These are phyloP conservation scores for Coenonympha glycerion DNA, from an alignment of 2,888 invertebrate species.

Conservation along the genomic window DNA sequence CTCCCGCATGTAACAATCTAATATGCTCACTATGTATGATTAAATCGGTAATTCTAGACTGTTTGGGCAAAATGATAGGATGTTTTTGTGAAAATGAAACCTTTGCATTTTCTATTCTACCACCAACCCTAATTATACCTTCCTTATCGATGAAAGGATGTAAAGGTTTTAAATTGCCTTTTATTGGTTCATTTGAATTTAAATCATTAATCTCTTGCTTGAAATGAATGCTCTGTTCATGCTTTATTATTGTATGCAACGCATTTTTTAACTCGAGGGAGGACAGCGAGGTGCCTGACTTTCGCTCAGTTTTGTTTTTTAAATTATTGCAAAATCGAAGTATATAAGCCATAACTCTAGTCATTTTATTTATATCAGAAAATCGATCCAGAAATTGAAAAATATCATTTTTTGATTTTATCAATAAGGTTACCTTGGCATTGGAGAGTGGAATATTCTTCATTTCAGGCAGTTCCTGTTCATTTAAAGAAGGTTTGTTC, in stretches of 20 bases:
- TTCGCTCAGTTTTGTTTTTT: background rate
- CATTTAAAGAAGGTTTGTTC: background rate
- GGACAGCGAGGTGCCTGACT: background rate
- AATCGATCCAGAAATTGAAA: background rate
- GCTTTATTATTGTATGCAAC: background rate
- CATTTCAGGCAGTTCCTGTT: background rate
- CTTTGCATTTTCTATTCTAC: constrained; percentile 22
- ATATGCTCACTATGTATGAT: constrained; percentile 21
- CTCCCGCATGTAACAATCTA: constrained; percentile 15
- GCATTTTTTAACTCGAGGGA: background rate
- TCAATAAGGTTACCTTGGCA: background rate
- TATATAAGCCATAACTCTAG: background rate
- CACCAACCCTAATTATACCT: constrained; percentile 24
- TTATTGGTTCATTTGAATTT: background rate
- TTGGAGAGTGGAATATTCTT: background rate
- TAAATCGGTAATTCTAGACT: constrained; percentile 16
- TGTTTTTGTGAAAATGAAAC: constrained; percentile 21
- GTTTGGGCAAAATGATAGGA: constrained; percentile 24
- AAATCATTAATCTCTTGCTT: constrained; percentile 16
- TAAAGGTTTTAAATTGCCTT: constrained; percentile 17
- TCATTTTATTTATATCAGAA: background rate
- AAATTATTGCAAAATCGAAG: background rate
- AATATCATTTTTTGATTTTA: background rate
- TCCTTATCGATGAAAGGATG: constrained; percentile 25
- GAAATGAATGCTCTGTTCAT: constrained; percentile 23